These are phyloP conservation scores for Littorina saxatilis DNA, from an alignment of 1,140 invertebrate genomes.

Conservation along the genomic window DNA sequence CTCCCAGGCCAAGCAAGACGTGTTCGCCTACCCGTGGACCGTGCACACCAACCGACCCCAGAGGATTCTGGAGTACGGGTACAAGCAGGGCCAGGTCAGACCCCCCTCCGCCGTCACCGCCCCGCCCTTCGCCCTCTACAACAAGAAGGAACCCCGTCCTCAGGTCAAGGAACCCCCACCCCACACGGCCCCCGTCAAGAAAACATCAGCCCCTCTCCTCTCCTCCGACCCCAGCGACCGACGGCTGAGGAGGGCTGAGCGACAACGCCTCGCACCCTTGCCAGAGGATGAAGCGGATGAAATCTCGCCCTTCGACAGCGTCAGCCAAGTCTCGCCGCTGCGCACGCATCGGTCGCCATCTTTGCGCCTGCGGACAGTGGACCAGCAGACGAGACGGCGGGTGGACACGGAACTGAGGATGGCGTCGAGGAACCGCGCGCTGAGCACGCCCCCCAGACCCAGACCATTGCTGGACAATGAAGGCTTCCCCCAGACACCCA, in stretches of 20 bases:
- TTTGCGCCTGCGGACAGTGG: conserved; percentile 40
- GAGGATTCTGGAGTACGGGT: neutral
- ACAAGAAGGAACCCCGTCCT: conserved; percentile 18
- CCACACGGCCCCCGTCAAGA: conserved; percentile 43
- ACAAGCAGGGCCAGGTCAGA: conserved; percentile 25
- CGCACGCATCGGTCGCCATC: neutral
- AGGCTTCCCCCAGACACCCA: conserved; percentile 37
- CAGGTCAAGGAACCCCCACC: conserved; percentile 30
- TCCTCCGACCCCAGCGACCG: neutral
- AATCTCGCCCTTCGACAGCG: conserved; percentile 37
- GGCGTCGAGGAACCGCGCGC: neutral
- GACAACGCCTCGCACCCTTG: neutral
- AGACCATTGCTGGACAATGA: neutral
- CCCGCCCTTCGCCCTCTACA: conserved; percentile 42
- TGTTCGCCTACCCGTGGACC: conserved; percentile 57
- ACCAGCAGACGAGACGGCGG: conserved; percentile 8
- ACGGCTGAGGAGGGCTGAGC: neutral
- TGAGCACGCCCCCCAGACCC: conserved; percentile 28
- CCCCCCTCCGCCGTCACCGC: conserved; percentile 23
- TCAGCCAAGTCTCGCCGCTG: conserved; percentile 31
- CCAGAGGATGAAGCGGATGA: neutral
- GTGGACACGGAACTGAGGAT: conserved; percentile 19
- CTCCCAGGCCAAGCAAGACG: conserved; percentile 43
- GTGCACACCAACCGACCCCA: conserved; percentile 37
- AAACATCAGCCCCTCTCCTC: neutral